These are phyloP conservation scores for Phortica magna DNA, from an alignment of 2,888 invertebrate species.

Conservation along the genomic window DNA sequence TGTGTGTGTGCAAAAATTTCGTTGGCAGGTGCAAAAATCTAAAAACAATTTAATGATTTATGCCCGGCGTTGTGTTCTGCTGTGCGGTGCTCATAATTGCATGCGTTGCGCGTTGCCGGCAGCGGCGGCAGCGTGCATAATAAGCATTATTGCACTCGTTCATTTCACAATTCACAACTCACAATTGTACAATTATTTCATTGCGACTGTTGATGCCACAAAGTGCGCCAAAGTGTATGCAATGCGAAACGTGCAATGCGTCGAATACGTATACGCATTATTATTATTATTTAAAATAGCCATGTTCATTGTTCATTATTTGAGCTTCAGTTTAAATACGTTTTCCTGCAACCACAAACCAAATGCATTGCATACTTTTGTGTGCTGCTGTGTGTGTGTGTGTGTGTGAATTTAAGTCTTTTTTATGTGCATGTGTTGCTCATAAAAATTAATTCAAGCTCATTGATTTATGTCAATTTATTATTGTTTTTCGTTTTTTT, in stretches of 20 bases:
- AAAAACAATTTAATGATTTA: conserved; percentile 71
- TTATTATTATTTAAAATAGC: conserved; percentile 40
- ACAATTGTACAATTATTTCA: conserved; percentile 3
- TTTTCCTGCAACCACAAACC: not conserved
- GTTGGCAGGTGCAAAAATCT: conserved; percentile 67
- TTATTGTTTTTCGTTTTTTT: not conserved
- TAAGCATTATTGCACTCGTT: not conserved
- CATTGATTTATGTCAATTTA: conserved; percentile 11
- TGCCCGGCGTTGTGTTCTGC: conserved; percentile 39
- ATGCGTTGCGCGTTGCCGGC: not conserved
- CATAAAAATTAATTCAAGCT: conserved; percentile 8
- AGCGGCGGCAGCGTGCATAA: not conserved
- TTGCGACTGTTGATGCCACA: not conserved
- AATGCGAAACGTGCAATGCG: conserved; percentile 3
- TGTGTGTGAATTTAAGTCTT: not conserved
- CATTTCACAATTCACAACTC: not conserved
- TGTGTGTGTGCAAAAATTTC: conserved; percentile 36
- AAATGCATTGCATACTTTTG: conserved; percentile 17
- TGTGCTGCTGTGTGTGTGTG: not conserved
- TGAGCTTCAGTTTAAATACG: not conserved
- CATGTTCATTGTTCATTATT: conserved; percentile 15
- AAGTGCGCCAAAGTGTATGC: not conserved
- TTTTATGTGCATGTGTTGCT: not conserved
- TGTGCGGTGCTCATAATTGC: not conserved
- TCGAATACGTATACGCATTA: conserved; percentile 34